Base-by-base conservation (phyloP, 2,888 invertebrate genomes). In the Noctua pronuba region DNA sequence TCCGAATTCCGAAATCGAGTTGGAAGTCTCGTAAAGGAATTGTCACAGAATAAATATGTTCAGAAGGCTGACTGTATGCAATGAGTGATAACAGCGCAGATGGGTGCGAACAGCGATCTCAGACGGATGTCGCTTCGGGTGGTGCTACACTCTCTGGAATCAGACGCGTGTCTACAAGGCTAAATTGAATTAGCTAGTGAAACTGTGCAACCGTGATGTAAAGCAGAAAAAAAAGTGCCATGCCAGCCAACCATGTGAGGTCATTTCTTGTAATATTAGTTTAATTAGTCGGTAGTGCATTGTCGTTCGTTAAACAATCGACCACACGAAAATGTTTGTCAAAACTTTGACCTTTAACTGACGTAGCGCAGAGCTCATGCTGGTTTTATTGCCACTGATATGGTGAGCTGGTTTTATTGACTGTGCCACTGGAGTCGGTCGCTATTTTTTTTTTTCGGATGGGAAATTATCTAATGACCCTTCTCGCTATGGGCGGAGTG, bases 1-100 rank as follows among this genome's bases (percentile, higher is more conserved):
- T 86, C 84, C 80, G 87, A 88, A 88, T 89, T 88, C 88, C 79
- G 88, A 89, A 91, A 92, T 90, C 90, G 90, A 91, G 88, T 89
- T 88, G 87, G 90, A 90, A 90, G 86, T 91, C 88, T 88, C 84
- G 88, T 84, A 77, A 82, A 85, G 88, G 87, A 91, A 79, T 80
- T 84, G 87, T 44, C 65, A 66, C 21, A 3, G 24, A 73, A 65
- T 13, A 80, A 1, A 35, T 24, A 6, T 28, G 1, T 21, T 38
- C 58, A 79, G 82, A 66, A 79, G 24, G 35, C 28, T 4, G 1
- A 49, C 16, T 52, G 3, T 0, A 1, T 13, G 3, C 41, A 35
- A 49, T 35, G 8, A 55, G 1, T 2, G 3, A 73, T 52, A 64
- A 21, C 1, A 11, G 5, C 3, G 11, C 16, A 24, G 18, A 11